These are phyloP conservation scores for Phyllopteryx taeniolatus DNA, from an alignment of 2,113 vertebrate genomes.

Conservation along the genomic window DNA sequence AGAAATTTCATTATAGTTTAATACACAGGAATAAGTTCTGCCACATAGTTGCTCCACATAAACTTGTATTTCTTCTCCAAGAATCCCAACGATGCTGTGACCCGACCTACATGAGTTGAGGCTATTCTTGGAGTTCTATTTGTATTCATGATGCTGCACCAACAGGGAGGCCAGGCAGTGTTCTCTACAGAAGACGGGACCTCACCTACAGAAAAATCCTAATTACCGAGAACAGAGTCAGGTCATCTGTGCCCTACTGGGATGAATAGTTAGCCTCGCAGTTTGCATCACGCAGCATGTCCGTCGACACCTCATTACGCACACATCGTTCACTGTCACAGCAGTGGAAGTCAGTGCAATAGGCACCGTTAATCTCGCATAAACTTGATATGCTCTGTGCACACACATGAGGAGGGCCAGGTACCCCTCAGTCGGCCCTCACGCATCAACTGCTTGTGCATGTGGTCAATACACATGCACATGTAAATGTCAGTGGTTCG, in stretches of 20 bases:
- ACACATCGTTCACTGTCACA: slow-evolving; percentile 66
- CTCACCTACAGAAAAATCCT: slow-evolving; percentile 36
- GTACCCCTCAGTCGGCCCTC: slow-evolving; percentile 13
- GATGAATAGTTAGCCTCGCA: slow-evolving; percentile 68
- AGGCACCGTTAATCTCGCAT: slow-evolving; percentile 1
- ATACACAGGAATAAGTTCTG: slow-evolving; percentile 11
- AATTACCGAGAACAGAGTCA: slow-evolving; percentile 64
- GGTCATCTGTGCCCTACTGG: slow-evolving; percentile 58
- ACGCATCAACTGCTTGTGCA: neutral
- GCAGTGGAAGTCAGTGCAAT: slow-evolving; percentile 31
- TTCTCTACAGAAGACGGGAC: slow-evolving; percentile 49
- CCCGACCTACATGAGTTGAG: slow-evolving; percentile 50
- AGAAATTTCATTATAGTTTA: neutral
- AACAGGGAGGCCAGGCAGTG: slow-evolving; percentile 45
- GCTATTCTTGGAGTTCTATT: slow-evolving; percentile 37
- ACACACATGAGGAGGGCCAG: slow-evolving; percentile 27
- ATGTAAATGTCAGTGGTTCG: neutral
- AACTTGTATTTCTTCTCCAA: slow-evolving; percentile 30
- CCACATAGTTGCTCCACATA: slow-evolving; percentile 25
- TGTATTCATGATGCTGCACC: slow-evolving; percentile 37
- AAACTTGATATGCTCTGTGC: slow-evolving; percentile 48
- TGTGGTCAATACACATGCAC: neutral
- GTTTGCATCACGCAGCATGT: slow-evolving; percentile 68
- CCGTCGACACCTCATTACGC: slow-evolving; percentile 69
- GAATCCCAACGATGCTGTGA: slow-evolving; percentile 42